A percentile compares a stretch with the other conserved stretches of the same genome.
Evolutionary conservation across 2,888 invertebrate species (phyloP).

Genomic region (Pristionchus maxplancki): DNA sequence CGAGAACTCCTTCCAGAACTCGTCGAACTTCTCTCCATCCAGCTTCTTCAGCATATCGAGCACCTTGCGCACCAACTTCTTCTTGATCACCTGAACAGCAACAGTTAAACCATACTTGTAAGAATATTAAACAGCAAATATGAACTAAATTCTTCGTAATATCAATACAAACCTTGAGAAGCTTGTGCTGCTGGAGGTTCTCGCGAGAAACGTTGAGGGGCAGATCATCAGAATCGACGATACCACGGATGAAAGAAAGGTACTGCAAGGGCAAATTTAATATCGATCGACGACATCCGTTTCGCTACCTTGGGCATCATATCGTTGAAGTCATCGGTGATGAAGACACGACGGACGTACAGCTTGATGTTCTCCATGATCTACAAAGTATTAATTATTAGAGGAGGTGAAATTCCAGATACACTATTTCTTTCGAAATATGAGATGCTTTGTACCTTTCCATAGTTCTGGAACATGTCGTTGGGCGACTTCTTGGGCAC

Average conservation of each 20-base stretch:
- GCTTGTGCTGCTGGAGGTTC: constrained; percentile 97
- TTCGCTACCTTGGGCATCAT: constrained; percentile 90
- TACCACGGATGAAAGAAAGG: constrained; percentile 93
- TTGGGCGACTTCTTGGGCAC: constrained; percentile 92
- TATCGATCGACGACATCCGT: neutral
- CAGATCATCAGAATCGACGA: constrained; percentile 98
- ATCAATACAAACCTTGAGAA: constrained; percentile 87
- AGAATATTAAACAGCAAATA: too few species aligned
- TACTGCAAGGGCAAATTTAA: constrained; percentile 80
- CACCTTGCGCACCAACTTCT: constrained; percentile 93
- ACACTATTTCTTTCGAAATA: too few species aligned
- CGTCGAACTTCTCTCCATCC: constrained; percentile 89
- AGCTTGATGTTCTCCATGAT: constrained; percentile 81
- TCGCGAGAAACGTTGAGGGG: constrained; percentile 98
- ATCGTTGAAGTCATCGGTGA: constrained; percentile 99
- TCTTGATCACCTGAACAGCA: constrained; percentile 88
- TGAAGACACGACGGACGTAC: constrained; percentile 97
- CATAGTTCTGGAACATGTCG: constrained; percentile 96
- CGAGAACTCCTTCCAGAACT: constrained; percentile 99
- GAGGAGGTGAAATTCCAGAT: neutral
- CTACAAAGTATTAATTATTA: constrained; percentile 2
- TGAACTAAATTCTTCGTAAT: too few species aligned
- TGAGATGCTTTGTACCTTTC: constrained; percentile 83
- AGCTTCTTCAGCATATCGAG: constrained; percentile 91
- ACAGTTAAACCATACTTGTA: too few species aligned